These are phyloP conservation scores for Parelbella ahira DNA, from an alignment of 2,888 invertebrate genomes.

Conservation along the genomic window DNA sequence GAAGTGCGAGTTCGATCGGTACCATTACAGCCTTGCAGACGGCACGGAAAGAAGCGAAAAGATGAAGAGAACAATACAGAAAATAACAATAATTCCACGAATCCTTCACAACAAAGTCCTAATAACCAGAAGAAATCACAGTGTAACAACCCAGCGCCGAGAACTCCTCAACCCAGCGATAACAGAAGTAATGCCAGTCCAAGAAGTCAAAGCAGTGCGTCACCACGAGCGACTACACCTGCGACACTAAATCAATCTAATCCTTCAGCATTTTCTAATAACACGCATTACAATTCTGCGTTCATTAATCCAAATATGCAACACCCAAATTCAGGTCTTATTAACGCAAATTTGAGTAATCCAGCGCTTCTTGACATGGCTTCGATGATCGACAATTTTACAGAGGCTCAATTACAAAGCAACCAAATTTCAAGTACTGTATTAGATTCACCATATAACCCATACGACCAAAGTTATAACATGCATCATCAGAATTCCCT, in stretches of 20 bases:
- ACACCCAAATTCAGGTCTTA: constrained; percentile 61
- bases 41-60: constrained; percentile 89
- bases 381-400: constrained; percentile 88
- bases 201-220: constrained; percentile 77
- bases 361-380: constrained; percentile 86
- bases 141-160: constrained; percentile 56
- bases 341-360: constrained; percentile 71
- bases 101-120: constrained; percentile 57
- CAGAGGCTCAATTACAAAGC: constrained; percentile 89
- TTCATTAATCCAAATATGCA: constrained; percentile 73
- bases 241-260: constrained; percentile 58
- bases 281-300: constrained; percentile 65
- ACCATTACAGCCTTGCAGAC: constrained; percentile 90
- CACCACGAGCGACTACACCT: constrained; percentile 73
- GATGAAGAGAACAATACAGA: constrained; percentile 82
- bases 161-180: constrained; percentile 64
- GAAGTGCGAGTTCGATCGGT: constrained; percentile 92
- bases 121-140: constrained; percentile 64
- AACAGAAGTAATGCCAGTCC: constrained; percentile 66
- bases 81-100: constrained; percentile 46
- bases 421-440: constrained; percentile 93
- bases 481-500: constrained; percentile 83
- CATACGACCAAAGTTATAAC: constrained; percentile 83
- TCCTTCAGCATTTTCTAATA: constrained; percentile 58
- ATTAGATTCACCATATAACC: constrained; percentile 84